Conservation (phyloP, 2,797 vertebrate species). For the Acropternis orthonyx region DNA sequence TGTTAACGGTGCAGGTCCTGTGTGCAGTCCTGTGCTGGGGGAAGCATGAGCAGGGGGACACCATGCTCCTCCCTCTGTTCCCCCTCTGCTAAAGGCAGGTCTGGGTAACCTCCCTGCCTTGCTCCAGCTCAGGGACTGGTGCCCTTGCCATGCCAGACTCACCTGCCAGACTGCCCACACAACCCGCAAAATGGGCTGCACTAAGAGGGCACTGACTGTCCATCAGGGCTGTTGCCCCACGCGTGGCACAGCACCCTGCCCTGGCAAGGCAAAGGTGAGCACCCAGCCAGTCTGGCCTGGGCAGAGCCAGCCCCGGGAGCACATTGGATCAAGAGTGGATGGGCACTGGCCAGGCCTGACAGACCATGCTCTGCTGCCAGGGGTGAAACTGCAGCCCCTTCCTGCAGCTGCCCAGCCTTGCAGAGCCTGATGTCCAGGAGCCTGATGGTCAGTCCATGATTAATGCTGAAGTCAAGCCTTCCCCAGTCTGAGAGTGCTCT, state of each 20-base stretch:
- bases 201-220: too few relatives aligned
- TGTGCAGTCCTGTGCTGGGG: neutral
- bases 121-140: neutral
- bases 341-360: neutral
- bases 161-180: neutral
- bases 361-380: neutral
- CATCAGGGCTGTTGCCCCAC: too few relatives aligned
- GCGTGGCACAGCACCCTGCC: neutral
- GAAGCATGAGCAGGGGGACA: fast-evolving
- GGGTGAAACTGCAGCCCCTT: neutral
- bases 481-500: neutral
- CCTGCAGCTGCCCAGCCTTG: neutral
- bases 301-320: neutral
- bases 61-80: neutral
- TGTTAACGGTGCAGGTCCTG: fast-evolving
- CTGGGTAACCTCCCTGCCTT: neutral
- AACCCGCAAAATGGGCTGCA: too few relatives aligned
- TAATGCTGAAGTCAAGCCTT: neutral
- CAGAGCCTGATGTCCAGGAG: neutral
- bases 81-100: neutral
- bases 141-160: neutral
- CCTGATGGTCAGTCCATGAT: neutral
- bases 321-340: fast-evolving
- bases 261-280: neutral
- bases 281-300: neutral